A percentile compares a stretch with the other conserved stretches of the same genome.
Conservation (phyloP, 2,888 invertebrate species). For the Macrophya annulata region DNA sequence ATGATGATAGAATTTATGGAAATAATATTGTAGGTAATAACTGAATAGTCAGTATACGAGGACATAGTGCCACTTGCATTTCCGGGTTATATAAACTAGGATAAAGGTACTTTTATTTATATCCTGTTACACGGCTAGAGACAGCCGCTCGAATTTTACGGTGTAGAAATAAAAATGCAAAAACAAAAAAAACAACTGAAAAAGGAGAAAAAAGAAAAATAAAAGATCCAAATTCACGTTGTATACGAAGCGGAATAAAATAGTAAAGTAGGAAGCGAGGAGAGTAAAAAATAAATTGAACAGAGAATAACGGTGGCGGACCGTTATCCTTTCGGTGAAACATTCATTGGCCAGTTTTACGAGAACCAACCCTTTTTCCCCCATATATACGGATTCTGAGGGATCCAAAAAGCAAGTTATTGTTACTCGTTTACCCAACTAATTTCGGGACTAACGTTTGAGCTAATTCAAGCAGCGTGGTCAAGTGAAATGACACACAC, state of each 20-base stretch:
- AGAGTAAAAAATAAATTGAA: constrained; percentile 27
- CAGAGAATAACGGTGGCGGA: constrained; percentile 25
- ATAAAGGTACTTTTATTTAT: constrained; percentile 30
- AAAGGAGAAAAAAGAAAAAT: background rate
- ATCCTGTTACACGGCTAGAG: constrained; percentile 22
- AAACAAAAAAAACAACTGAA: background rate
- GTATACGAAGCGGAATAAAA: constrained; percentile 7
- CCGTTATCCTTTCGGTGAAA: constrained; percentile 44
- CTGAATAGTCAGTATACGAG: constrained; percentile 8
- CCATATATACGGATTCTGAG: constrained; percentile 5
- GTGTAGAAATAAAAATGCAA: constrained; percentile 4
- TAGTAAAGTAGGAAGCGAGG: constrained; percentile 27
- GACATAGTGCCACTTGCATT: constrained; percentile 1
- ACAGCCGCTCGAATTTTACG: constrained; percentile 24
- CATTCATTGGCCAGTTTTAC: constrained; percentile 49
- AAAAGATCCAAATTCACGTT: background rate
- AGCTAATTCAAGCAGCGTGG: constrained; percentile 12
- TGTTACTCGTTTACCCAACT: constrained; percentile 13
- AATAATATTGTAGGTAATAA: background rate
- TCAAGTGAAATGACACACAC: constrained; percentile 20
- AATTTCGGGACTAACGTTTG: constrained; percentile 31
- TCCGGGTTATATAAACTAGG: background rate
- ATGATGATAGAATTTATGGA: background rate
- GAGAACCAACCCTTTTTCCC: constrained; percentile 18
- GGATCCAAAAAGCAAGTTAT: constrained; percentile 18